Base-by-base conservation (phyloP, 2,888 invertebrate species). In the Theodoxus fluviatilis region DNA sequence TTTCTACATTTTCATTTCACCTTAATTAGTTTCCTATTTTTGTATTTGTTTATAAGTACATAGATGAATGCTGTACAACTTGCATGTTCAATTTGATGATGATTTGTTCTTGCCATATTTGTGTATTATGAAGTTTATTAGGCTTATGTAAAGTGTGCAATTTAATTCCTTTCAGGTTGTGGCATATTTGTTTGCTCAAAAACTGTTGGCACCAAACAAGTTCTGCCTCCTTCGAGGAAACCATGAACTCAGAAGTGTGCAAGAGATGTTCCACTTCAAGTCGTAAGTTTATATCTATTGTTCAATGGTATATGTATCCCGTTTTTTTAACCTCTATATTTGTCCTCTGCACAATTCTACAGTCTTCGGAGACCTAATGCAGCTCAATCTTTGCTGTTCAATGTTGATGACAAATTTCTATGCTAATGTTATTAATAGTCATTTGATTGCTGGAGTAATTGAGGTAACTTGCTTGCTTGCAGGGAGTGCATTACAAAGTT, bases 201-300 rank as follows among this genome's bases (percentile, higher is more conserved):
- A 93, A 86, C 81, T 92, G 63, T 90, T 92, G 80, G 89, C 91
- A 0, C 92, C 93, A 0, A 83, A 87, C 28, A 91, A 91, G 72
- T 89, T 93, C 71, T 89, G 88, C 76, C 83, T 93, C 71, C 80
- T 93, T 25, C 87, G 93, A 65, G 93, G 93, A 0, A 93, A 93
- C 84, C 93, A 93, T 84, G 93, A 93, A 87, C 90, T 92, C n/a
- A 87, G 93, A 71, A 90, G 90, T 74, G 91, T 93, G 64, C 93
- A 93, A 86, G 91, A 90, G 85, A 91, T 91, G 90, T 93, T 92
- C 84, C 91, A 92, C 0, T 93, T 93, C 84, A 89, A 91, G 80
- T 89, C 88, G 93, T 92, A 84, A 82, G 87, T 79, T 33, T 38
- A 6, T 3, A 1, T 9, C 18, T 12, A 15, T 15, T 35, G 35